A percentile compares a stretch with the other conserved stretches of the same genome.
These are phyloP conservation scores for Myotis lucifugus DNA, from an alignment of 2,113 vertebrate species.

Conservation along the genomic window DNA sequence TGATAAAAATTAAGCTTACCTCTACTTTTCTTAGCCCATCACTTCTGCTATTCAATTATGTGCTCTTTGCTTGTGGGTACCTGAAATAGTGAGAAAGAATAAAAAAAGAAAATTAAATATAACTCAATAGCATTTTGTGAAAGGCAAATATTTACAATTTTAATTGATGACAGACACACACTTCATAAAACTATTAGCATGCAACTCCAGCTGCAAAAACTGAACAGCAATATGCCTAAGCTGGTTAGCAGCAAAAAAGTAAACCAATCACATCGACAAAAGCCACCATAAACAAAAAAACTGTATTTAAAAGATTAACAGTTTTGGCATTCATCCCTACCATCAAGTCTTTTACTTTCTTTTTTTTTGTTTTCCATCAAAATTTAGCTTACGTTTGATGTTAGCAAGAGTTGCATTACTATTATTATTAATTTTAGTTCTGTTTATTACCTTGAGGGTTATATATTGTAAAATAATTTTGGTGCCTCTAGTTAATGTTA, in stretches of 20 bases:
- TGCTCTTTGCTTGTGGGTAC: slow-evolving; percentile 73
- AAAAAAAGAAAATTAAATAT: slow-evolving; percentile 80
- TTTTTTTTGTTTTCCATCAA: slow-evolving; percentile 82
- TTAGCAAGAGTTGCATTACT: slow-evolving; percentile 93
- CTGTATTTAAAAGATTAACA: slow-evolving; percentile 86
- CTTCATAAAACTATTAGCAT: slow-evolving; percentile 85
- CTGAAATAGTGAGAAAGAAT: slow-evolving; percentile 87
- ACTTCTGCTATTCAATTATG: slow-evolving; percentile 76
- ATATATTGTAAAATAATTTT: slow-evolving; percentile 91
- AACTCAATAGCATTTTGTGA: slow-evolving; percentile 59
- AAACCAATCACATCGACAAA: slow-evolving; percentile 96
- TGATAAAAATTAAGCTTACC: slow-evolving; percentile 78
- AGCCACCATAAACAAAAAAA: slow-evolving; percentile 89
- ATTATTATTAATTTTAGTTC: slow-evolving; percentile 95
- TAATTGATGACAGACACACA: slow-evolving; percentile 79
- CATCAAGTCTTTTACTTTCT: slow-evolving; percentile 84
- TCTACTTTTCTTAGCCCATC: slow-evolving; percentile 65
- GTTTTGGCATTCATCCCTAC: slow-evolving; percentile 88
- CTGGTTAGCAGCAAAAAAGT: slow-evolving; percentile 98
- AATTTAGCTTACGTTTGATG: slow-evolving; percentile 91
- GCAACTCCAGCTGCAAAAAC: slow-evolving; percentile 88
- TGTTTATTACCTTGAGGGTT: slow-evolving; percentile 94
- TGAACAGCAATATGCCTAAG: slow-evolving; percentile 82
- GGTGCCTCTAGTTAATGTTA: slow-evolving; percentile 95
- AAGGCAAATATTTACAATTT: slow-evolving; percentile 71